Conservation (phyloP, 2,797 vertebrate genomes). For the Gymnopithys bicolor region DNA sequence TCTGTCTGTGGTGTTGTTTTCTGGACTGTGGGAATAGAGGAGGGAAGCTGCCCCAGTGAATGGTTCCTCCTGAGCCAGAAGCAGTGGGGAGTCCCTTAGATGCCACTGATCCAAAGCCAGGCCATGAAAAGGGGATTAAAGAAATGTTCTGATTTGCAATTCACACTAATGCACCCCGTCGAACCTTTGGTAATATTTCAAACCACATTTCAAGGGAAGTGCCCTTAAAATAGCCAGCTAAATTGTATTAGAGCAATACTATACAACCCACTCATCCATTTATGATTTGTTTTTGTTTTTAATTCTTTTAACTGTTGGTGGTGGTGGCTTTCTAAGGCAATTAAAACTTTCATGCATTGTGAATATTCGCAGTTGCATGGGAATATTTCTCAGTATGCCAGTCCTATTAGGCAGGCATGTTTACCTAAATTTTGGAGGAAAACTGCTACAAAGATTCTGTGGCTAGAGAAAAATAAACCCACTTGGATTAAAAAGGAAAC, state of each 20-base stretch:
- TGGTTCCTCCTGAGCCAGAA: conserved; percentile 92
- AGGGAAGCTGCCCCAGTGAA: conserved; percentile 88
- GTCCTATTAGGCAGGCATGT: background rate
- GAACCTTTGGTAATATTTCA: conserved; percentile 92
- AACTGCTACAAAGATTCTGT: background rate
- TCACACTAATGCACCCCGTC: conserved; percentile 93
- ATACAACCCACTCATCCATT: conserved; percentile 57
- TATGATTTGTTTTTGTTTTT: conserved; percentile 60
- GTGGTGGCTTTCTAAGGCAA: conserved; percentile 20
- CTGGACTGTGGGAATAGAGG: conserved; percentile 98
- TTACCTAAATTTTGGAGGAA: background rate
- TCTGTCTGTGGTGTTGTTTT: conserved; percentile 84
- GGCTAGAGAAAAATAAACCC: background rate
- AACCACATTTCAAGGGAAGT: conserved; percentile 80
- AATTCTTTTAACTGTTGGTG: conserved; percentile 57
- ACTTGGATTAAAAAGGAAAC: conserved; percentile 18
- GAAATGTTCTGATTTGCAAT: conserved; percentile 95
- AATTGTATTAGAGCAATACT: conserved; percentile 57
- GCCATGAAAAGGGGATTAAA: conserved; percentile 99
- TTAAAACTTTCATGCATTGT: conserved; percentile 61
- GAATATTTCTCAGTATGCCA: conserved; percentile 40
- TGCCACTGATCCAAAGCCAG: conserved; percentile 88
- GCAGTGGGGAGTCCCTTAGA: conserved; percentile 94
- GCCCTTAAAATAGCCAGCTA: conserved; percentile 74
- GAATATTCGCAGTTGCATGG: conserved; percentile 38